Percentiles rank a stretch among this genome's conserved stretches.
These are phyloP conservation scores for Phenganax stokvisi DNA, from an alignment of 92 coral and sea anemone species.

Conservation along the genomic window DNA sequence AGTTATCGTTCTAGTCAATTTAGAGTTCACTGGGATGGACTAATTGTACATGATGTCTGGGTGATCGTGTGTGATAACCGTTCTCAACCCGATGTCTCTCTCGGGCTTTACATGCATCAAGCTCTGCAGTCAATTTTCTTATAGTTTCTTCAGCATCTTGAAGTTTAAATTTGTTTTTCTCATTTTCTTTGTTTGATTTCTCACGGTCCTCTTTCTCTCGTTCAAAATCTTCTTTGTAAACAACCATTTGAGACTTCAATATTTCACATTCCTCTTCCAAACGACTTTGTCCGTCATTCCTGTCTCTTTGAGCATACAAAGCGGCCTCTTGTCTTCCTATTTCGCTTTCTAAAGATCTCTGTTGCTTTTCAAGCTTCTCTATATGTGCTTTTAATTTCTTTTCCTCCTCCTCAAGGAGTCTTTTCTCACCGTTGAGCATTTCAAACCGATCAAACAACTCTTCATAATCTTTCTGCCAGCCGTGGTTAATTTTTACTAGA, in stretches of 20 bases:
- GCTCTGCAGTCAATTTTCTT: constrained; percentile 67
- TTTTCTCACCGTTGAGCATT: constrained; percentile 50
- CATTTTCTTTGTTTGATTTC: constrained; percentile 70
- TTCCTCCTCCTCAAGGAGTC: constrained; percentile 51
- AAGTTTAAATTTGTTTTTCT: constrained; percentile 60
- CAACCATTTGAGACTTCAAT: constrained; percentile 64
- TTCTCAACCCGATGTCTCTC: too few species aligned
- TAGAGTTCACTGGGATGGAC: too few species aligned
- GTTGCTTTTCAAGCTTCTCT: constrained; percentile 59
- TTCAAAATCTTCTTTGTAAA: constrained; percentile 81
- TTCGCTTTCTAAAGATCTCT: constrained; percentile 69
- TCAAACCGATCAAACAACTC: constrained; percentile 52
- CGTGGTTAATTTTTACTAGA: constrained; percentile 61
- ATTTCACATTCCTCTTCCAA: constrained; percentile 52
- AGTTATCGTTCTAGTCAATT: too few species aligned
- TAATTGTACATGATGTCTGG: too few species aligned
- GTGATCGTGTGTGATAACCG: too few species aligned
- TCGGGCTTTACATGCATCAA: constrained; percentile 43
- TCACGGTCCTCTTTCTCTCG: constrained; percentile 79
- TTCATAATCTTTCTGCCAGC: constrained; percentile 75
- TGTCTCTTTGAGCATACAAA: constrained; percentile 26
- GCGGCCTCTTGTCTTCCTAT: constrained; percentile 57
- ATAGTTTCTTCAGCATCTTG: constrained; percentile 73
- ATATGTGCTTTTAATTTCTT: constrained; percentile 54
- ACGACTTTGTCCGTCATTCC: constrained; percentile 31